These are phyloP conservation scores for Linnaemya tessellans DNA, from an alignment of 2,888 invertebrate genomes.

Conservation along the genomic window DNA sequence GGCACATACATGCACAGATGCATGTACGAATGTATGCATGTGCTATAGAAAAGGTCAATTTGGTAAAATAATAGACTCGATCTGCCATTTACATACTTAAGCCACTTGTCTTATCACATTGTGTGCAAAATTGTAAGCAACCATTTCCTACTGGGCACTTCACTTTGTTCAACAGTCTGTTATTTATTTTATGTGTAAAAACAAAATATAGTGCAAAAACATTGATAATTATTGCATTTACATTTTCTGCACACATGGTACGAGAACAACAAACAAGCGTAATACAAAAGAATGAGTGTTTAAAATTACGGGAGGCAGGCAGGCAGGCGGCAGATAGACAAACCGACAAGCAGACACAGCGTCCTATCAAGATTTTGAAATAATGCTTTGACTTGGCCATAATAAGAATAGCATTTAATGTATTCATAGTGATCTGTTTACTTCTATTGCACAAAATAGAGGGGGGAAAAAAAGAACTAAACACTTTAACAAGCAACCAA, in stretches of 20 bases:
- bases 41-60: conserved; percentile 40
- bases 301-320: neutral
- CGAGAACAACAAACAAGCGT: neutral
- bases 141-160: conserved; percentile 30
- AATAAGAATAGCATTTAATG: conserved; percentile 1
- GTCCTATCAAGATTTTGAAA: conserved; percentile 47
- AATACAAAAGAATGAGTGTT: conserved; percentile 24
- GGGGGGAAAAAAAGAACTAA: neutral
- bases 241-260: conserved; percentile 52
- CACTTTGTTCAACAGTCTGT: conserved; percentile 9
- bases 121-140: neutral
- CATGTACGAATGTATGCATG: no score
- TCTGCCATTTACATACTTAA: neutral
- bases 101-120: neutral
- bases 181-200: conserved; percentile 19
- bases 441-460: neutral
- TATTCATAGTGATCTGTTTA: neutral
- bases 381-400: conserved; percentile 22
- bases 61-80: conserved; percentile 13
- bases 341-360: neutral
- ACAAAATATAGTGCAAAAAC: conserved; percentile 50
- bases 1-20: no score
- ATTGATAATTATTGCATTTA: conserved; percentile 53
- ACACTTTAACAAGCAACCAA: neutral
- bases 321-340: neutral